Percentiles rank a stretch among this genome's conserved stretches.
phyloP scores from a whole-genome alignment of 2,797 vertebrate species.

The Pseudochaenichthys georgianus region DNA sequence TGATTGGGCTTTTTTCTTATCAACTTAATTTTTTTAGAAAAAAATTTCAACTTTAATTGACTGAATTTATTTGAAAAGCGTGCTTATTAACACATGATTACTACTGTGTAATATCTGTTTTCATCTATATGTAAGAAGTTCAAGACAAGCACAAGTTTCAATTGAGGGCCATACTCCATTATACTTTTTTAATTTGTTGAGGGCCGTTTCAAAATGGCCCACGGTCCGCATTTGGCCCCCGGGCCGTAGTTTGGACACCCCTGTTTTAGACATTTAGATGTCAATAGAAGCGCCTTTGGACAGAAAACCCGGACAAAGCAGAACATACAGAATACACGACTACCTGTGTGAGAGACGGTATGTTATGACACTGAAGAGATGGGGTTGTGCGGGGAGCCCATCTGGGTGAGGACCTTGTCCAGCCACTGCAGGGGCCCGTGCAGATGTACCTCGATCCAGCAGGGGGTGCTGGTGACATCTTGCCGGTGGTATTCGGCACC shows the following conservation, averaged over 20 bases:
- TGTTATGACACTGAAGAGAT: conserved; percentile 97
- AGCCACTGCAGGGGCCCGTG: conserved; percentile 98
- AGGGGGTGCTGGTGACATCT: conserved; percentile 98
- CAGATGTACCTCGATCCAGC: conserved; percentile 98
- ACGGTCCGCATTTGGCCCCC: no score
- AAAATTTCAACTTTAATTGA: no score
- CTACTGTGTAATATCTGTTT: no score
- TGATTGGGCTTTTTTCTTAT: no score
- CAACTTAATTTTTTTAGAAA: no score
- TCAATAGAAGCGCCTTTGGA: conserved; percentile 1
- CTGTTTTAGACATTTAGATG: conserved; percentile 11
- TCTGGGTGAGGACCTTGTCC: conserved; percentile 98
- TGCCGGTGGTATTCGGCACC: conserved; percentile 98
- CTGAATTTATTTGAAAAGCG: no score
- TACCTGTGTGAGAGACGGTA: conserved; percentile 49
- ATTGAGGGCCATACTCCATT: no score
- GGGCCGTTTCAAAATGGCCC: no score
- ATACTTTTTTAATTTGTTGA: no score
- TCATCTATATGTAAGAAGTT: no score
- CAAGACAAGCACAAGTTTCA: no score
- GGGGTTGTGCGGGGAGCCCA: conserved; percentile 97
- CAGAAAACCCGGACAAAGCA: conserved; percentile 29
- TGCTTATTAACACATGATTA: no score
- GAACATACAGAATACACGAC: conserved; percentile 63
- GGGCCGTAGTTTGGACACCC: neutral